These are phyloP conservation scores for Acleris laterana DNA, from an alignment of 2,888 invertebrate genomes.

Conservation along the genomic window DNA sequence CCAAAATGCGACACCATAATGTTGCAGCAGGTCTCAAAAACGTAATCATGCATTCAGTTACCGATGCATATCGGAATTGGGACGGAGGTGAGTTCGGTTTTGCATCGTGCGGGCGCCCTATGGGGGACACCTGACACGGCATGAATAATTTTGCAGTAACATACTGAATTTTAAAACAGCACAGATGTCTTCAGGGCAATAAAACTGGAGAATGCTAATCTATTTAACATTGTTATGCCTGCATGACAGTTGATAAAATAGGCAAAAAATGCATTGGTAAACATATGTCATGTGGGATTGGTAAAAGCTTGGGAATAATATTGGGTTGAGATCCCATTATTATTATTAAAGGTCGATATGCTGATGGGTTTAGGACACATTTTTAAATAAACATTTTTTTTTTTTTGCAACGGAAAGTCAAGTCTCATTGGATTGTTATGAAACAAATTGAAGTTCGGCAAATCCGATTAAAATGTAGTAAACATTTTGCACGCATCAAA, in stretches of 20 bases:
- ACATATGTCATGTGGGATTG: neutral
- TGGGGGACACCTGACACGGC: slow-evolving; percentile 73
- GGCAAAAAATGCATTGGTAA: slow-evolving; percentile 17
- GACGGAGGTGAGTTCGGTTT: slow-evolving; percentile 52
- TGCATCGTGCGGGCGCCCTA: slow-evolving; percentile 58
- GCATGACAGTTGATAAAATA: slow-evolving; percentile 31
- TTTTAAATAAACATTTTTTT: no score
- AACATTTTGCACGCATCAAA: no score
- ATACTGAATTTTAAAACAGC: slow-evolving; percentile 67
- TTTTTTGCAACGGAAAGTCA: no score
- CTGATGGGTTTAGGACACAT: no score
- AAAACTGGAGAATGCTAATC: slow-evolving; percentile 53
- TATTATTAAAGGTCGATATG: no score
- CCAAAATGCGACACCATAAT: slow-evolving; percentile 22
- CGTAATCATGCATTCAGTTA: slow-evolving; percentile 39
- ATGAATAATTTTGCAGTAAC: slow-evolving; percentile 77
- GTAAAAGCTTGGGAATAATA: neutral
- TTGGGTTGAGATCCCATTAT: neutral
- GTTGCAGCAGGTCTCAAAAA: slow-evolving; percentile 27
- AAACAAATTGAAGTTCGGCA: no score
- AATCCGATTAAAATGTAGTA: no score
- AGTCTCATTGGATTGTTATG: no score
- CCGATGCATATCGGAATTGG: slow-evolving; percentile 45
- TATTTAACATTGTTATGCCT: slow-evolving; percentile 45
- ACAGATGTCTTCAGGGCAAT: slow-evolving; percentile 67